Percentiles rank a stretch among this genome's conserved stretches.
Conservation (phyloP, 92 coral and sea anemone genomes). For the Chrysogorgia sp. region DNA sequence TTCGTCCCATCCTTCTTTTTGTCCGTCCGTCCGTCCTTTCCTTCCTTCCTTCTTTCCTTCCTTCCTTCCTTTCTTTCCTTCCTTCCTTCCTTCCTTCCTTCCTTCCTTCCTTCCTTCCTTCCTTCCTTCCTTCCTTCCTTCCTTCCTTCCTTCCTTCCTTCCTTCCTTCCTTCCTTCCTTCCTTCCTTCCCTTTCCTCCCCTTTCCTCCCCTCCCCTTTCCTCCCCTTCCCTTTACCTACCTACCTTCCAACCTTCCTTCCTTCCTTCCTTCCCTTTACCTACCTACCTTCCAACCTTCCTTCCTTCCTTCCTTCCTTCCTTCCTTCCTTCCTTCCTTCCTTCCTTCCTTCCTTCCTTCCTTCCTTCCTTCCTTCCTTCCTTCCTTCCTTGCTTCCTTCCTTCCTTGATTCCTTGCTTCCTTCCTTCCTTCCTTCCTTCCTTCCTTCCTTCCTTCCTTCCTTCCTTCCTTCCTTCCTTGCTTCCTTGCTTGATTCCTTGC, state of each 20-base stretch:
- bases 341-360: slow-evolving; percentile 3
- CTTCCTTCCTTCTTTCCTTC: too few species aligned
- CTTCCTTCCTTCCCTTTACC: not conserved
- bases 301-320: too few species aligned
- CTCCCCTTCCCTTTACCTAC: slow-evolving; percentile 4
- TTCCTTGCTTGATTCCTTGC: not conserved
- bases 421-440: slow-evolving; percentile 21
- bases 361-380: too few species aligned
- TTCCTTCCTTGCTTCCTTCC: not conserved
- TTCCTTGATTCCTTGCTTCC: not conserved
- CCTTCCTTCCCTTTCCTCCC: slow-evolving; percentile 1
- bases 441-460: slow-evolving; percentile 29
- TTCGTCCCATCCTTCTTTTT: too few species aligned
- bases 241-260: not conserved
- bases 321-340: too few species aligned
- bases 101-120: slow-evolving; percentile 15
- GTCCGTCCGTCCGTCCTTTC: too few species aligned
- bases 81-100: not conserved
- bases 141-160: slow-evolving; percentile 20
- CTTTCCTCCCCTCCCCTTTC: slow-evolving; percentile 2
- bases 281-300: too few species aligned
- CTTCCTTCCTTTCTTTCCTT: not conserved
- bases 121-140: slow-evolving; percentile 27
- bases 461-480: slow-evolving; percentile 11
- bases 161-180: not conserved